Percentiles rank a stretch among this genome's conserved stretches.
These are phyloP conservation scores for Platycnemis pennipes DNA, from an alignment of 2,888 invertebrate species.

Conservation along the genomic window DNA sequence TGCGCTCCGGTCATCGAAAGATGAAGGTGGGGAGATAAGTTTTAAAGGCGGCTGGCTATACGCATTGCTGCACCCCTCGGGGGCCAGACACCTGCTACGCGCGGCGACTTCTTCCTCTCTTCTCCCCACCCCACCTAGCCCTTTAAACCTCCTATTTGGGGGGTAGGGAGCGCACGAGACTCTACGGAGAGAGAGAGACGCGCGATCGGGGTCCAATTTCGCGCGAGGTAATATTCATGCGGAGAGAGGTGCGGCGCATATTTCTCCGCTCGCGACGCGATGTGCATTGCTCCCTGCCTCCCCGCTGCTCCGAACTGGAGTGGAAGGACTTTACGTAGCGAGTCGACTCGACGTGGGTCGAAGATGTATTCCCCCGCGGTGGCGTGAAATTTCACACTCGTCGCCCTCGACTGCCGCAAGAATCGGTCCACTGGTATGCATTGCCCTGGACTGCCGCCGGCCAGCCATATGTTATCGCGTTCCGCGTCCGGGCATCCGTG, in stretches of 20 bases:
- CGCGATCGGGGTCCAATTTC: not conserved
- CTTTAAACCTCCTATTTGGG: no score
- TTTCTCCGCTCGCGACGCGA: not conserved
- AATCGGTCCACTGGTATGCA: not conserved
- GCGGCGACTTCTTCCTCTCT: no score
- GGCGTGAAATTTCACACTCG: not conserved
- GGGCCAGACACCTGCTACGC: not conserved
- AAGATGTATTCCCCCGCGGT: not conserved
- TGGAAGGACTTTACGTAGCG: not conserved
- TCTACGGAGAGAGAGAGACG: not conserved
- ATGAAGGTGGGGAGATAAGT: not conserved
- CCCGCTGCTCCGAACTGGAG: not conserved
- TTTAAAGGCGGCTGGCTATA: not conserved
- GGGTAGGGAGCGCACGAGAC: not conserved
- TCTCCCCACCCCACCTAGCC: no score
- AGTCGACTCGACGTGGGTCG: not conserved
- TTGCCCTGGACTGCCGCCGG: not conserved
- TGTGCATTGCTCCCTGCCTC: not conserved
- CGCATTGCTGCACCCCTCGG: not conserved
- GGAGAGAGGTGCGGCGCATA: not conserved
- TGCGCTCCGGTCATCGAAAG: not conserved
- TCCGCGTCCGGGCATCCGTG: not conserved
- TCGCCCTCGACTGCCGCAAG: not conserved
- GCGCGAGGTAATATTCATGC: not conserved
- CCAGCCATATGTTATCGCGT: not conserved